Base-by-base conservation (phyloP, 2,797 vertebrate genomes). In the Pyrocephalus nanus region DNA sequence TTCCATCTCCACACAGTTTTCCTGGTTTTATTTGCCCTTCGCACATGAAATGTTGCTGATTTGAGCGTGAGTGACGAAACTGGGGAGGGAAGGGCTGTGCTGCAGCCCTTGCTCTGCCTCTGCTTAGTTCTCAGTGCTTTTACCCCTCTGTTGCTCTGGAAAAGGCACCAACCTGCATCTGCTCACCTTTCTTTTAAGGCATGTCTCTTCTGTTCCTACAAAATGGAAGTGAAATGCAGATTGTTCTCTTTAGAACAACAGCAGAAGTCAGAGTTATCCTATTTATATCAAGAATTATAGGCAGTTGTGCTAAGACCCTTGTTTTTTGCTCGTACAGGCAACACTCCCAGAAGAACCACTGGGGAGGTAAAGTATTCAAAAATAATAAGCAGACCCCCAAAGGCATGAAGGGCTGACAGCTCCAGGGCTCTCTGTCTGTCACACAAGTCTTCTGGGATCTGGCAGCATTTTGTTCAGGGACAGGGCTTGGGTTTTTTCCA, bases 1-100 rank as follows among this genome's bases (percentile, higher is more conserved):
- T 94, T 95, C 82, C 82, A 89, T 95, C 95, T 96, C 88, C 81
- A 79, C 51, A 13, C 42, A 19, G 84, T 95, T 93, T 89, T 65
- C 75, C 73, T 88, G 81, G 83, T 72, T 92, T 96, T 95, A 78
- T 95, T 94, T 94, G 57, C 86, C 91, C 92, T 96, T 96, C 0
- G 3, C 90, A 79, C 15, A 53, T 65, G 90, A 74, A 69, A 93
- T 88, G 84, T 93, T 77, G 67, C 71, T n/a, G 51, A 19, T 69
- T 45, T 30, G 67, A 72, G 82, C 0, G 15, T 53, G 54, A 70
- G 43, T 57, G 78, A 78, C 0, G 2, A 9, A 53, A 43, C 17
- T 20, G 54, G 58, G 55, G 58, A 89, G 57, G 38, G 51, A 38
- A 73, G 15, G n/a, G 48, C 61, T 64, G 51, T 17, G 26, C n/a